Base-by-base conservation (phyloP, 1,140 invertebrate species). In the Agraylea sexmaculata region DNA sequence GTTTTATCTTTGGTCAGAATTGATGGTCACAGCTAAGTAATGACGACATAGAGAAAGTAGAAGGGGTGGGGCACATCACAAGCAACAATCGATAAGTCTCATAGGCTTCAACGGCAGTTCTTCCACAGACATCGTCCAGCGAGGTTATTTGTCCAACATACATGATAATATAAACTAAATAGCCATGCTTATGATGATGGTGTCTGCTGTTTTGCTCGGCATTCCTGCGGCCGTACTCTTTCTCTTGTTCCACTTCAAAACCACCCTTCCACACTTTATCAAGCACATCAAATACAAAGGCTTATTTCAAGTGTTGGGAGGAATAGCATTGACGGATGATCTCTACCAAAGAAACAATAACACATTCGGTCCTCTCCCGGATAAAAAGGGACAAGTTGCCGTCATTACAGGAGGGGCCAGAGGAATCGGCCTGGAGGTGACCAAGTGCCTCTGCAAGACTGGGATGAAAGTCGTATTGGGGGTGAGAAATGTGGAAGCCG, bases 381-480 rank as follows among this genome's bases (percentile, higher is more conserved):
- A 59, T 37, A 53, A 56, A 34, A 55, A 43, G 6, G 78, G 74
- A 27, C 74, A 76, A 64, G 68, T 87, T 30, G 88, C 83, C 28
- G 75, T 94, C 44, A 77, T 94, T 28, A 93, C 89, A 6, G 90
- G 89, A 40, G 89, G 88, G 8, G 77, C 81, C 18, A 65, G 82
- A 49, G 89, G 90, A 12, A 91, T 95, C 53, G 90, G 88, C 11
- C 65, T 71, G n/a, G 71, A 80, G 60, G 74, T 90, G 11, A 78
- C 87, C 8, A 78, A 78, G 57, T 78, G 80, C 58, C 62, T 94
- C 13, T 57, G 90, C 16, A 66, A 82, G 53, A 79, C 78, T 56
- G 80, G 87, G 46, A 81, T 89, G 66, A 75, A 75, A 54, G 85
- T 93, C 23, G 70, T 93, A 43, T 81, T 93, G 55, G 88, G 81